Evolutionary conservation across 2,113 vertebrate genomes (phyloP), one percentile per base, ranked within the genome.

Genomic region (Periophthalmus modestus): DNA sequence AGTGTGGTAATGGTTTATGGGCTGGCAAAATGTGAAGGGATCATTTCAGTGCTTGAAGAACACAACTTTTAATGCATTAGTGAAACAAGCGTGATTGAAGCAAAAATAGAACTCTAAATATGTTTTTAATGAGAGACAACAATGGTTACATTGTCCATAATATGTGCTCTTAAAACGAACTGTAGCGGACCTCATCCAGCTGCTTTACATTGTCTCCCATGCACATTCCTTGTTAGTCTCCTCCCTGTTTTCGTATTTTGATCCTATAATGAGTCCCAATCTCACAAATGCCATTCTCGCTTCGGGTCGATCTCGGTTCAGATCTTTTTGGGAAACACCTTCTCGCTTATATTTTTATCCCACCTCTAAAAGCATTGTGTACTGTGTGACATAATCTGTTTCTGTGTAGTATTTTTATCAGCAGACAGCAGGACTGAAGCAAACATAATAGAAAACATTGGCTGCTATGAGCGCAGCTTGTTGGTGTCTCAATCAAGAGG

Each of bases 261-360:
- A 65, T 65, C 62, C 18, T 65, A 16, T 62, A 65, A 65, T 65
- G 62, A 65, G 62, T 11, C 5, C 18, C 34, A 16, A 43, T 43
- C 62, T 39, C 61, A 63, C 28, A 3, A 63, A 10, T 4, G n/a
- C 50, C 12, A 72, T 83, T 75, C 81, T 83, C 74, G 55, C 77
- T 72, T 28, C 73, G 76, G 79, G 21, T 83, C 82, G 89, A 87
- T 92, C 90, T 82, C 28, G 28, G 57, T 59, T 39, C 67, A 77
- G 73, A 84, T 91, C 88, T 86, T 59, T 58, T 7, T 79, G 71
- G 89, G 86, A 87, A 90, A 85, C 79, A 82, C 87, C 85, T 81
- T 82, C 74, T 66, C 75, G 77, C 72, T 81, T 73, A 14, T 92
- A 90, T 92, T 91, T 91, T 83, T 89, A 79, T 70, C 83, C 61